Conservation (phyloP, 2,113 vertebrate genomes). For the Phoxinus phoxinus region DNA sequence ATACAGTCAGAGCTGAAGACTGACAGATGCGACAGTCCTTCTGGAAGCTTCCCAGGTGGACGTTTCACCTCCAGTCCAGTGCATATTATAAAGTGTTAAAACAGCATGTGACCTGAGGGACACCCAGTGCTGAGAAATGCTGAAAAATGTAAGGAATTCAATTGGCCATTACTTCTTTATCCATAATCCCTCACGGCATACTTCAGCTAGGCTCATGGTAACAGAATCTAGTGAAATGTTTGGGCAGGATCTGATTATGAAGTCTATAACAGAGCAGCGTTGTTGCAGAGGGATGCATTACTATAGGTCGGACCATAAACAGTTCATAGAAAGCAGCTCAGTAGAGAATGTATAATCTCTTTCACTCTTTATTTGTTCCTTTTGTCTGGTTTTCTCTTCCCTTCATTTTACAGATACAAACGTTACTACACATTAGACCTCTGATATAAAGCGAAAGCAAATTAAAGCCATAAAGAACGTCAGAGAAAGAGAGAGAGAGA, state of each 20-base stretch:
- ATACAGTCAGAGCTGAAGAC: not conserved
- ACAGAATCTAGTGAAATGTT: conserved; percentile 19
- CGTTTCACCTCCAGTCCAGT: conserved; percentile 1
- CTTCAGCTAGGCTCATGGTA: conserved; percentile 21
- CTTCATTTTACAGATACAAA: not conserved
- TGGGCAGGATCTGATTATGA: conserved; percentile 27
- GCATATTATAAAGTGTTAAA: not conserved
- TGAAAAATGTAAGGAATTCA: conserved; percentile 28
- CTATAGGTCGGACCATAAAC: conserved; percentile 15
- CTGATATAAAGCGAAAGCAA: conserved; percentile 30
- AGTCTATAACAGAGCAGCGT: not conserved
- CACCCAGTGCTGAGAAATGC: conserved; percentile 8
- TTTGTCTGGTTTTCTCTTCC: not conserved
- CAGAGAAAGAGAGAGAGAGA: too few relatives aligned
- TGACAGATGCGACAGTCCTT: not conserved
- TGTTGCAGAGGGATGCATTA: not conserved
- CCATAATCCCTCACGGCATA: conserved; percentile 33
- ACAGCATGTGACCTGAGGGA: not conserved
- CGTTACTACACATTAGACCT: not conserved
- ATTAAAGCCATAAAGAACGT: conserved; percentile 42
- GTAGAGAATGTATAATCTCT: not conserved
- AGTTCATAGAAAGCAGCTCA: not conserved
- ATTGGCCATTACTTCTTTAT: conserved; percentile 35
- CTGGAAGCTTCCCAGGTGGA: not conserved
- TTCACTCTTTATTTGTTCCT: not conserved